Percentiles rank a stretch among this genome's conserved stretches.
phyloP scores from a whole-genome alignment of 2,797 vertebrate genomes.

The Hippocampus kuda region DNA sequence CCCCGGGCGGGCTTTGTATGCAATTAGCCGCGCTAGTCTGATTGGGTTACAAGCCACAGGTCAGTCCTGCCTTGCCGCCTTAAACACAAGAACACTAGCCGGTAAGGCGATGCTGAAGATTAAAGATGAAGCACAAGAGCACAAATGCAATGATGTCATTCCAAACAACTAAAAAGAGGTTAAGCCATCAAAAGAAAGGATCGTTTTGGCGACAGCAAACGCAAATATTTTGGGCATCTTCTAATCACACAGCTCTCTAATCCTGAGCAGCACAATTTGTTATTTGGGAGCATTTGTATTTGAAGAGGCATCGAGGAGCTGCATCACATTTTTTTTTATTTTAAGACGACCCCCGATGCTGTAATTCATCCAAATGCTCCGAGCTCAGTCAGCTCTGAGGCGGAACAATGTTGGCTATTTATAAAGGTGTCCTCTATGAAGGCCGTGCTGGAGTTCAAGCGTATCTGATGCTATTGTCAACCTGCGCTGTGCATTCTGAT shows the following conservation, averaged over 20 bases:
- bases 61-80: slow-evolving; percentile 31
- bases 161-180: not conserved
- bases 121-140: not conserved
- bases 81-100: slow-evolving; percentile 21
- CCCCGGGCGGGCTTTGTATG: slow-evolving; percentile 38
- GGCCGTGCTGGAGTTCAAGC: not conserved
- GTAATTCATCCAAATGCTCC: slow-evolving; percentile 4
- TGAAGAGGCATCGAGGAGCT: not conserved
- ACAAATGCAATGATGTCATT: not conserved
- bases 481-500: no score
- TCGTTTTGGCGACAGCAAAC: no score
- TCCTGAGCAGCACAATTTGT: not conserved
- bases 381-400: not conserved
- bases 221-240: no score
- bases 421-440: slow-evolving; percentile 1
- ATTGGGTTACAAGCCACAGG: slow-evolving; percentile 56
- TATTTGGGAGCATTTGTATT: not conserved
- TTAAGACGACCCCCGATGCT: slow-evolving; percentile 1
- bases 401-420: slow-evolving; percentile 5
- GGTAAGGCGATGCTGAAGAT: not conserved
- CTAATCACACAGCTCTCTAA: not conserved
- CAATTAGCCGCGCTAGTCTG: slow-evolving; percentile 47
- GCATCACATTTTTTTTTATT: not conserved
- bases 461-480: no score
- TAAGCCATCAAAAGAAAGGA: not conserved